A percentile compares a stretch with the other conserved stretches of the same genome.
Evolutionary conservation across 2,888 invertebrate genomes (phyloP).

Genomic region (Stenolophus ochropezus): DNA sequence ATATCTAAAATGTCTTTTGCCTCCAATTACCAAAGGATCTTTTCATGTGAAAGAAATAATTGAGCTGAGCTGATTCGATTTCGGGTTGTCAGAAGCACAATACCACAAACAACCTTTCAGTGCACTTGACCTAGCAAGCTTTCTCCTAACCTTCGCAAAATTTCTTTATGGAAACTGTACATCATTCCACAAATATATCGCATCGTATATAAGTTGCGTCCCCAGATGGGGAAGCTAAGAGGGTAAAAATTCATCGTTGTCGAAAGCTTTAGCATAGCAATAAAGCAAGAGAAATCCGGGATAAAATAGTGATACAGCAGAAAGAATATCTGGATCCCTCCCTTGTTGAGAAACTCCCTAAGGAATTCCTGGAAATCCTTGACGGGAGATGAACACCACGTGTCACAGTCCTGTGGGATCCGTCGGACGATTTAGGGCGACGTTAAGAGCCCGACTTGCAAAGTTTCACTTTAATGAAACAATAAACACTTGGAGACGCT

Average conservation of each 20-base stretch:
- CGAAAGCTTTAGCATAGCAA: constrained; percentile 33
- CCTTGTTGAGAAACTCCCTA: constrained; percentile 9
- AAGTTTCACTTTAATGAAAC: constrained; percentile 56
- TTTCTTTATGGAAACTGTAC: neutral
- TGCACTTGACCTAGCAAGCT: too few relatives aligned
- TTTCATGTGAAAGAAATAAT: too few relatives aligned
- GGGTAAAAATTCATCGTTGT: constrained; percentile 45
- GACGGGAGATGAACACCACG: constrained; percentile 45
- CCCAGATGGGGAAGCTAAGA: constrained; percentile 3
- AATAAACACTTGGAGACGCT: constrained; percentile 51
- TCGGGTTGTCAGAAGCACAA: too few relatives aligned
- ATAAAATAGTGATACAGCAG: constrained; percentile 55
- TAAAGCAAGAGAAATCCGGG: constrained; percentile 47
- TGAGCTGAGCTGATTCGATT: too few relatives aligned
- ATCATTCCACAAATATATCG: neutral
- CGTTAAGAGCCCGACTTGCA: constrained; percentile 41
- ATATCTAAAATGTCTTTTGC: too few relatives aligned
- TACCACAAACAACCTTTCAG: too few relatives aligned
- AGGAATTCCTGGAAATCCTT: constrained; percentile 39
- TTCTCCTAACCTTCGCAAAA: too few relatives aligned
- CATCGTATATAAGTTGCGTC: neutral
- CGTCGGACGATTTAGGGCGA: constrained; percentile 49
- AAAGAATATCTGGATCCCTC: constrained; percentile 27
- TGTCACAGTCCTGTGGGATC: constrained; percentile 42
- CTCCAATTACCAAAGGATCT: too few relatives aligned